Evolutionary conservation across 2,797 vertebrate genomes (phyloP).

Genomic region (Diplodus sargus): DNA sequence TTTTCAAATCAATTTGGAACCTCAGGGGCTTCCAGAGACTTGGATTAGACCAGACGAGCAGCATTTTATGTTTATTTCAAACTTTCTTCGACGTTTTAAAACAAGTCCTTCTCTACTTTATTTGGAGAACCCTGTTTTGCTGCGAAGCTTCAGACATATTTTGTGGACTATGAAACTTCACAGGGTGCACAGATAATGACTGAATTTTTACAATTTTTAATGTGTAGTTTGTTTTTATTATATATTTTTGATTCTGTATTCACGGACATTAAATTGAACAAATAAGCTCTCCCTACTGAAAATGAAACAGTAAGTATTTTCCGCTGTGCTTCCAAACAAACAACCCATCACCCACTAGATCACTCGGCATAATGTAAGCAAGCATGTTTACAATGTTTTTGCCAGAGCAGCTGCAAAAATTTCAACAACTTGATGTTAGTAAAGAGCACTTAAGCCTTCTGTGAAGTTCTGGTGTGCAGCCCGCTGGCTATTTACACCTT

Average conservation of each 20-base stretch:
- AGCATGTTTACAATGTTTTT: neutral
- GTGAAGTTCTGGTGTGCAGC: neutral
- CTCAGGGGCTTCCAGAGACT: too few species aligned
- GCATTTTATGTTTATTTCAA: too few species aligned
- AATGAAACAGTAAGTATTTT: neutral
- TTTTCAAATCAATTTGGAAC: too few species aligned
- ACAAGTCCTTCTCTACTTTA: too few species aligned
- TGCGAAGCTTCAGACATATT: too few species aligned
- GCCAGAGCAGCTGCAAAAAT: neutral
- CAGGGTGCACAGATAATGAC: too few species aligned
- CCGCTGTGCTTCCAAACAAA: neutral
- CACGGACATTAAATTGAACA: neutral
- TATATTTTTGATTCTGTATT: neutral
- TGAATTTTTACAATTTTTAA: too few species aligned
- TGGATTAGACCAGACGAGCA: too few species aligned
- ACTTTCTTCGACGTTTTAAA: too few species aligned
- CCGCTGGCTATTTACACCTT: neutral
- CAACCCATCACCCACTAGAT: neutral
- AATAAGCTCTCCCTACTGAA: neutral
- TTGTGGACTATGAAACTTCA: too few species aligned
- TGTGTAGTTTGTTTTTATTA: neutral
- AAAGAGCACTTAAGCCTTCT: neutral
- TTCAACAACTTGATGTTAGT: neutral
- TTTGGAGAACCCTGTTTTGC: too few species aligned
- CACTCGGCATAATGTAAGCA: constrained; percentile 4